phyloP scores from a whole-genome alignment of 1,140 invertebrate genomes.

The Tetraneura akinire region DNA sequence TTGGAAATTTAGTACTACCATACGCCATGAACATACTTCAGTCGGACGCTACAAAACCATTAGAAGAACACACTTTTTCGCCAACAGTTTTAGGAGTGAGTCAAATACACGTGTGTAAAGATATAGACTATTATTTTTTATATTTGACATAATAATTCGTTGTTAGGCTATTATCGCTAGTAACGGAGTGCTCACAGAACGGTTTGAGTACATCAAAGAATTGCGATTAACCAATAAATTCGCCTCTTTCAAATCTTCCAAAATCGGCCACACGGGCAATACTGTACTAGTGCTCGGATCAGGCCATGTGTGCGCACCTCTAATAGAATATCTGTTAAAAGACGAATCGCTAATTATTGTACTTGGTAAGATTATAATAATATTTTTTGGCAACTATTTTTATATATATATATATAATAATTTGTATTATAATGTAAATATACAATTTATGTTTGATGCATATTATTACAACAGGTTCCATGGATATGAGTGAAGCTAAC shows the following conservation, averaged over 20 bases:
- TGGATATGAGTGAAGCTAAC: conserved; percentile 86
- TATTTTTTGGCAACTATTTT: too few relatives aligned
- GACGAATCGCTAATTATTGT: conserved; percentile 80
- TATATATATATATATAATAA: too few relatives aligned
- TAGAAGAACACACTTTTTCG: conserved; percentile 77
- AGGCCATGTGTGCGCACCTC: conserved; percentile 88
- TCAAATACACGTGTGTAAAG: background rate
- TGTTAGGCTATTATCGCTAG: conserved; percentile 92
- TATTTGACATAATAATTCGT: background rate
- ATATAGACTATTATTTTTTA: background rate
- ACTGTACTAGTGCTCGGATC: conserved; percentile 82
- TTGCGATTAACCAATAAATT: conserved; percentile 67
- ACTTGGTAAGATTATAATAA: conserved; percentile 65
- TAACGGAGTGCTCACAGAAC: conserved; percentile 87
- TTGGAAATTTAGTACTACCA: conserved; percentile 89
- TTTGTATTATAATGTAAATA: too few relatives aligned
- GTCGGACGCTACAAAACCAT: conserved; percentile 82
- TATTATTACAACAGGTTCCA: conserved; percentile 67
- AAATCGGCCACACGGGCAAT: conserved; percentile 24
- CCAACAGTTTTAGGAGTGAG: conserved; percentile 80
- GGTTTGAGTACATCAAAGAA: conserved; percentile 94
- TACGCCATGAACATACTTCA: conserved; percentile 88
- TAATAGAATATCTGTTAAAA: conserved; percentile 90
- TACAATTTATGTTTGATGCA: too few relatives aligned
- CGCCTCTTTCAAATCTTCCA: conserved; percentile 56